Conservation (phyloP, 30 jellyfish, hydroid and myxozoan genomes). For the Morbakka virulenta region DNA sequence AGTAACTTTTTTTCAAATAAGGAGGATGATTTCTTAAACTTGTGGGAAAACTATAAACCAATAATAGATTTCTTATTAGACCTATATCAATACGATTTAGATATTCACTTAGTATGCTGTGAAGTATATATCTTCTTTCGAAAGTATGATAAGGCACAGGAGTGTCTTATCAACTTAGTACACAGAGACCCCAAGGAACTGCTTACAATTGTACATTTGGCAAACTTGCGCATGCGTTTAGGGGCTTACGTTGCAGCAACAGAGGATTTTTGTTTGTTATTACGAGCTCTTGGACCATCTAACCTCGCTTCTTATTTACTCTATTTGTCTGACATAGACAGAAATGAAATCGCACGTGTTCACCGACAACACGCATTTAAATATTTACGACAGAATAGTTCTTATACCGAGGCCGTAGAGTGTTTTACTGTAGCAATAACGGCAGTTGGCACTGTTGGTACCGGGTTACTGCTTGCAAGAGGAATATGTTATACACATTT, state of each 20-base stretch:
- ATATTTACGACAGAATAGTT: slow-evolving; percentile 20
- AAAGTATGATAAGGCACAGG: slow-evolving; percentile 70
- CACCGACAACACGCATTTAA: slow-evolving; percentile 84
- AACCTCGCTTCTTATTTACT: slow-evolving; percentile 30
- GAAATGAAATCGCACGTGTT: slow-evolving; percentile 84
- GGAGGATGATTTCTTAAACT: slow-evolving; percentile 19
- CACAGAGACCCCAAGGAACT: slow-evolving; percentile 62
- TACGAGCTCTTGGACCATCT: slow-evolving; percentile 54
- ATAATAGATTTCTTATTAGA: slow-evolving; percentile 34
- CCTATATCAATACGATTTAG: slow-evolving; percentile 38
- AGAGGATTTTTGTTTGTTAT: slow-evolving; percentile 69
- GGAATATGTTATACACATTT: slow-evolving; percentile 72
- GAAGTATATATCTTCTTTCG: slow-evolving; percentile 18
- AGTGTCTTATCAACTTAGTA: slow-evolving; percentile 38
- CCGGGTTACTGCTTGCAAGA: slow-evolving; percentile 72
- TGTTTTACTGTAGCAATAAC: slow-evolving; percentile 71
- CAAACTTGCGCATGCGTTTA: slow-evolving; percentile 66
- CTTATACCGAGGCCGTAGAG: slow-evolving; percentile 70
- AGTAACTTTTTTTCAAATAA: background rate
- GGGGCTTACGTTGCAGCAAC: slow-evolving; percentile 93
- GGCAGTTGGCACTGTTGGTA: slow-evolving; percentile 64
- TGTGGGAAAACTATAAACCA: slow-evolving; percentile 18
- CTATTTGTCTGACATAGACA: slow-evolving; percentile 46
- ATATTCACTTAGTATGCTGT: slow-evolving; percentile 26
- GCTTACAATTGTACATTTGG: slow-evolving; percentile 75